Evolutionary conservation across 2,888 invertebrate genomes (phyloP).

Genomic region (Pyrrhia umbra): DNA sequence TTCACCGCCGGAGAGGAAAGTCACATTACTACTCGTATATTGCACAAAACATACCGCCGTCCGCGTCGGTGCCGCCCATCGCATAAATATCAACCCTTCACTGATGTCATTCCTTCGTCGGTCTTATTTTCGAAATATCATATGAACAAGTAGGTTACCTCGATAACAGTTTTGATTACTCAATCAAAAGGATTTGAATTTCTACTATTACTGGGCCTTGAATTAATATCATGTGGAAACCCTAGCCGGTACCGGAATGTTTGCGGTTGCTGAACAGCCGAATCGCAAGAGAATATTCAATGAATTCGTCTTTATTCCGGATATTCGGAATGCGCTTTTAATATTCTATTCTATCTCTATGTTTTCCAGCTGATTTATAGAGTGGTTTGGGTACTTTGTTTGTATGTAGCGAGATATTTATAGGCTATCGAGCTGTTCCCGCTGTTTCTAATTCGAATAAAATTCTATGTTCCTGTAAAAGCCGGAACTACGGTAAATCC

Average conservation of each 20-base stretch:
- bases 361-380: conserved; percentile 47
- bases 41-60: conserved; percentile 45
- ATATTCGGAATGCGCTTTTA: conserved; percentile 51
- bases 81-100: conserved; percentile 52
- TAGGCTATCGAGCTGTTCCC: conserved; percentile 10
- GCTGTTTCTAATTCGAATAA: conserved; percentile 31
- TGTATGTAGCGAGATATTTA: conserved; percentile 1
- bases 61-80: conserved; percentile 29
- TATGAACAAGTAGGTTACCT: conserved; percentile 55
- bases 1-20: conserved; percentile 62
- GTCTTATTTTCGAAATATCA: conserved; percentile 43
- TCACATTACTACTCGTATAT: conserved; percentile 59
- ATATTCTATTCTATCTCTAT: conserved; percentile 50
- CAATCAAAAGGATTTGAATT: conserved; percentile 56
- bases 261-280: conserved; percentile 47
- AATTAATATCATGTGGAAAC: conserved; percentile 61
- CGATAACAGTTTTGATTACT: conserved; percentile 49
- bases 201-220: conserved; percentile 52
- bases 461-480: no score
- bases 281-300: conserved; percentile 58
- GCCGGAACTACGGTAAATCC: no score
- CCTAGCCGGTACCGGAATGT: conserved; percentile 52
- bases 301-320: conserved; percentile 54
- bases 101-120: conserved; percentile 46
- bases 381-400: conserved; percentile 40